These are phyloP conservation scores for Scomber scombrus DNA, from an alignment of 2,113 vertebrate species.

Conservation along the genomic window DNA sequence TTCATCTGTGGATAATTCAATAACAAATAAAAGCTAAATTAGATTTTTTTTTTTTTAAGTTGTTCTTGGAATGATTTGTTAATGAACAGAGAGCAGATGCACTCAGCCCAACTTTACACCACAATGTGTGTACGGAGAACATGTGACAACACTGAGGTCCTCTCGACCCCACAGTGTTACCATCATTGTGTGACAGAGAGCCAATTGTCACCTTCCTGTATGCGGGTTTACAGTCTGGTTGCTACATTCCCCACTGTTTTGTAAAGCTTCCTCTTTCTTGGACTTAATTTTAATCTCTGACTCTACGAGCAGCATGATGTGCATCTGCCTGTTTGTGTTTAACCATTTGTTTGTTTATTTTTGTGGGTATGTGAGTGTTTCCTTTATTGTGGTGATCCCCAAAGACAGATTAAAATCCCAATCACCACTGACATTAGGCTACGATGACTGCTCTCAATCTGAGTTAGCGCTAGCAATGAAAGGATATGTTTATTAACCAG, in stretches of 20 bases:
- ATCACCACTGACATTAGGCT: not conserved
- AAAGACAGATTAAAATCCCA: conserved; percentile 26
- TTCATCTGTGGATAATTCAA: not conserved
- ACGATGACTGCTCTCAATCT: conserved; percentile 8
- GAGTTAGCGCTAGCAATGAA: conserved; percentile 14
- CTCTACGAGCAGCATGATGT: not conserved
- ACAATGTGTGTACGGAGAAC: not conserved
- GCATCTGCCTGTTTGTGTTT: conserved; percentile 42
- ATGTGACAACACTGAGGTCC: conserved; percentile 4
- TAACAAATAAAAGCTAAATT: not conserved
- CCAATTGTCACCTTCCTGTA: conserved; percentile 71
- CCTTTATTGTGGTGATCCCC: not conserved
- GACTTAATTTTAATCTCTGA: not conserved
- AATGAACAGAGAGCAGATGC: too few relatives aligned
- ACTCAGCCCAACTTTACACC: not conserved
- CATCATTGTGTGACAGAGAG: conserved; percentile 63
- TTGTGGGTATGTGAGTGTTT: not conserved
- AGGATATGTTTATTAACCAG: not conserved
- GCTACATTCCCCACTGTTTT: conserved; percentile 81
- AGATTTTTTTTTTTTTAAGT: not conserved
- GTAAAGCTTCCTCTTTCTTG: conserved; percentile 70
- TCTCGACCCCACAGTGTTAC: conserved; percentile 37
- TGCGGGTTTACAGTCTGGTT: conserved; percentile 82
- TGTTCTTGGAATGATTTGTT: too few relatives aligned
- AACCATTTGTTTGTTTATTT: conserved; percentile 13